Conservation (phyloP, 1,140 invertebrate species). For the Pseudomyrmex cubaensis region DNA sequence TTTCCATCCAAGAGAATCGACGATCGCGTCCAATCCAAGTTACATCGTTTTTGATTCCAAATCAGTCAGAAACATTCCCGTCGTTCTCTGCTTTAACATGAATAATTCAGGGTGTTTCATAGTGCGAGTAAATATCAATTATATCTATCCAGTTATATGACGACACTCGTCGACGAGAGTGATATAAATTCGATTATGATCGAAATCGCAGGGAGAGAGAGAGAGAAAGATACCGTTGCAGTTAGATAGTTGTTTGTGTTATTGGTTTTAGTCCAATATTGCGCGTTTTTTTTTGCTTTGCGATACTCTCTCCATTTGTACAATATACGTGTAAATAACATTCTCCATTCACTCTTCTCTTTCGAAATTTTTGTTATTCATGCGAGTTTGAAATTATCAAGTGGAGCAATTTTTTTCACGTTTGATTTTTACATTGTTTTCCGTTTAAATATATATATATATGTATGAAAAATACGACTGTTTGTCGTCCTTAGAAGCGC, state of each 20-base stretch:
- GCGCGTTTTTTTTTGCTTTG: not conserved
- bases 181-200: conserved; percentile 8
- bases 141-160: not conserved
- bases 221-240: not conserved
- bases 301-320: too few relatives aligned
- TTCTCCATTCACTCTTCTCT: too few relatives aligned
- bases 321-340: too few relatives aligned
- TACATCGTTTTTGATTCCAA: not conserved
- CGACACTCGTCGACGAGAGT: not conserved
- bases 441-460: not conserved
- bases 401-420: too few relatives aligned
- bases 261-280: not conserved
- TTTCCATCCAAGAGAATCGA: not conserved
- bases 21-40: not conserved
- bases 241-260: not conserved
- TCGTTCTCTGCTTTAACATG: not conserved
- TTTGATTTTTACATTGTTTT: too few relatives aligned
- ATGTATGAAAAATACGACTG: not conserved
- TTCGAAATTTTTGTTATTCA: too few relatives aligned
- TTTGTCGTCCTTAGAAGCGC: not conserved
- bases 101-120: conserved; percentile 22
- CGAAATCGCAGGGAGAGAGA: not conserved
- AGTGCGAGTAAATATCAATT: not conserved
- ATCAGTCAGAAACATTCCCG: too few relatives aligned
- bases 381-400: too few relatives aligned